Evolutionary conservation across 1,140 invertebrate genomes (phyloP).

Genomic region (Epicauta chinensis): DNA sequence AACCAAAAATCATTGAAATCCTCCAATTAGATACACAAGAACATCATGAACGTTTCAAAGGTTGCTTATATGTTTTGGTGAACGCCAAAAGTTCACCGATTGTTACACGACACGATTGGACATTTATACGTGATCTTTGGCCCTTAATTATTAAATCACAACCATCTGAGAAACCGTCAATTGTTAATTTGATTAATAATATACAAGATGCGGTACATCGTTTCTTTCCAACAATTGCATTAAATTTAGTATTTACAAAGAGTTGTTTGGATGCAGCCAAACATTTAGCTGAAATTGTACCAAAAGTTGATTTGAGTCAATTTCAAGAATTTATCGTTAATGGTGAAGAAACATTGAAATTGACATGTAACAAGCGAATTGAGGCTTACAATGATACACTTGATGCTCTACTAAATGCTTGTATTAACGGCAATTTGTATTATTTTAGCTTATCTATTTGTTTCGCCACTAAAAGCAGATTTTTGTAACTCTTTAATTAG

Average conservation of each 20-base stretch:
- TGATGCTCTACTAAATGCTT: conserved; percentile 54
- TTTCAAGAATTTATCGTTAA: conserved; percentile 41
- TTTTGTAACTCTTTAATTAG: too few species aligned
- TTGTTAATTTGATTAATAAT: conserved; percentile 65
- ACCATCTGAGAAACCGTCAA: conserved; percentile 74
- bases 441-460: neutral
- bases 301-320: conserved; percentile 34
- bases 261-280: conserved; percentile 47
- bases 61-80: conserved; percentile 69
- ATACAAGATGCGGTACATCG: conserved; percentile 46
- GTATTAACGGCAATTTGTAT: conserved; percentile 64
- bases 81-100: conserved; percentile 58
- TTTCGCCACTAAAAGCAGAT: too few species aligned
- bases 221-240: conserved; percentile 53
- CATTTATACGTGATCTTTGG: conserved; percentile 64
- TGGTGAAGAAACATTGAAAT: conserved; percentile 41
- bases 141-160: conserved; percentile 63
- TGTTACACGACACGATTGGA: conserved; percentile 69
- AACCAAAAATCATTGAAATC: conserved; percentile 54
- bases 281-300: conserved; percentile 42
- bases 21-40: conserved; percentile 52
- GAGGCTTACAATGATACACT: conserved; percentile 56
- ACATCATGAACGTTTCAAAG: conserved; percentile 72
- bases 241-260: conserved; percentile 51
- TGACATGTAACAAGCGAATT: conserved; percentile 46